Conservation (phyloP, 92 coral and sea anemone species). For the Bergia puertoricense region DNA sequence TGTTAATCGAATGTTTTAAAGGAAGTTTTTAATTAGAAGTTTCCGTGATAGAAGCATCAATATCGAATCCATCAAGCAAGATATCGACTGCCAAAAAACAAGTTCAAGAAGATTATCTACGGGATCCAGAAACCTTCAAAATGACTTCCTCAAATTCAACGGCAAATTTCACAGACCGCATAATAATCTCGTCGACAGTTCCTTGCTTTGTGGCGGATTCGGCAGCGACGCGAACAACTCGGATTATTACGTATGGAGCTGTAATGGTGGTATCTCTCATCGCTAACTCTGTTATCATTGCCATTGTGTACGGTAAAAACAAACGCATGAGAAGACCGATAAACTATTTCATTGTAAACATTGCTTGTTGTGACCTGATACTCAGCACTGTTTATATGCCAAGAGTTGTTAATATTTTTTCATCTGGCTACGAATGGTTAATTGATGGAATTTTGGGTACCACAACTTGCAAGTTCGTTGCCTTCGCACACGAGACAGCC, state of each 20-base stretch:
- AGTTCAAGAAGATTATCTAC: neutral
- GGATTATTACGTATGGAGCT: constrained; percentile 48
- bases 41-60: neutral
- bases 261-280: constrained; percentile 56
- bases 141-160: constrained; percentile 26
- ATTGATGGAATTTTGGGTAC: constrained; percentile 42
- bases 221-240: constrained; percentile 3
- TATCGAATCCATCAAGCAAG: neutral
- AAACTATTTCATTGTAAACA: constrained; percentile 64
- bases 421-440: constrained; percentile 64
- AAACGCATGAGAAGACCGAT: constrained; percentile 56
- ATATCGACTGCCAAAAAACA: neutral
- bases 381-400: constrained; percentile 71
- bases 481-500: constrained; percentile 56
- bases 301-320: constrained; percentile 47
- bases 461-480: constrained; percentile 49
- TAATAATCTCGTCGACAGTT: constrained; percentile 19
- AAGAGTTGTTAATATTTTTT: constrained; percentile 55
- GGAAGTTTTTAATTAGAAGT: neutral
- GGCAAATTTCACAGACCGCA: constrained; percentile 17
- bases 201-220: constrained; percentile 36
- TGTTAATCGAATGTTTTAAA: neutral
- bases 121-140: neutral
- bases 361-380: constrained; percentile 62
- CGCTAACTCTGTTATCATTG: constrained; percentile 57